phyloP scores from a whole-genome alignment of 2,113 vertebrate species.

The Dipodomys ordii region DNA sequence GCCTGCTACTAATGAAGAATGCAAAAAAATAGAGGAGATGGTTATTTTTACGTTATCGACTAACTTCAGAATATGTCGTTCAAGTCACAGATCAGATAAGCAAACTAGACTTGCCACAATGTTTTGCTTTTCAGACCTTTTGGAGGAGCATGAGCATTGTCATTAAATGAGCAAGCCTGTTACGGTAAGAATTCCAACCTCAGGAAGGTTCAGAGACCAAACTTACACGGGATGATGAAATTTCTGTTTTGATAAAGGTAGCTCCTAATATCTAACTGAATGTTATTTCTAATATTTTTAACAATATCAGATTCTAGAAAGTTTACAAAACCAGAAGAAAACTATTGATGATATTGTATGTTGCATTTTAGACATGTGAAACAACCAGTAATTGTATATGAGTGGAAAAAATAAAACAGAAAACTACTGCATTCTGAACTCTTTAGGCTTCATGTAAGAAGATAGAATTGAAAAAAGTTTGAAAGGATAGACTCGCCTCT shows the following conservation, averaged over 20 bases:
- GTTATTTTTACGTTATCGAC: neutral
- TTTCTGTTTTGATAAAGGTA: neutral
- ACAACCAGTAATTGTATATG: conserved; percentile 53
- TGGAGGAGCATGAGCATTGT: neutral
- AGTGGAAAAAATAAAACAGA: conserved; percentile 43
- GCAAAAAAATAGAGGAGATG: neutral
- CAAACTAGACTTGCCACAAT: neutral
- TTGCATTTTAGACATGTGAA: conserved; percentile 50
- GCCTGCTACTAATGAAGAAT: neutral
- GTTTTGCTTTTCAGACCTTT: neutral
- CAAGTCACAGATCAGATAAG: neutral
- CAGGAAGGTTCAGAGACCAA: neutral
- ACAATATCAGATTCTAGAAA: conserved; percentile 48
- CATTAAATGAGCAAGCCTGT: neutral
- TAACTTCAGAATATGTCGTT: neutral
- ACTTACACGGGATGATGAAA: neutral
- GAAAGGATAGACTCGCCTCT: conserved; percentile 70
- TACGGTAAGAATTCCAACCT: neutral
- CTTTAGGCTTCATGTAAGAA: conserved; percentile 30
- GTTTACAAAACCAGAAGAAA: neutral
- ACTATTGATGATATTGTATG: conserved; percentile 13
- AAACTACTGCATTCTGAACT: conserved; percentile 46
- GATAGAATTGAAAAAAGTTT: neutral
- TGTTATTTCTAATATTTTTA: neutral
- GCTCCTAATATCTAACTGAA: too few species aligned